Conservation (phyloP, 35 echinoderm and acorn worm genomes). For the Anneissia japonica region DNA sequence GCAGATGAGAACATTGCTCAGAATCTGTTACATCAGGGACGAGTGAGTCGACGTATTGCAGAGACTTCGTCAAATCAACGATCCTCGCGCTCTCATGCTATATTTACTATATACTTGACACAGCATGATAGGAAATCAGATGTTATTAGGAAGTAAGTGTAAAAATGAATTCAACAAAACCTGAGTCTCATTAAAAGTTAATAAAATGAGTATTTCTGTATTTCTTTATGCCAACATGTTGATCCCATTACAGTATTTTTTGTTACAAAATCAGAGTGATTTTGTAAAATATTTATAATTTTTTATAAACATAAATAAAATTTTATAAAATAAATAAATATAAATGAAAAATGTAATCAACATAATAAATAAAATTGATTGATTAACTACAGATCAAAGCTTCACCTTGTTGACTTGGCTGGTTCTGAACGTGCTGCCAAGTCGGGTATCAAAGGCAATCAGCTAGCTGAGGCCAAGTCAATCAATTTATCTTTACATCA, state of each 20-base stretch:
- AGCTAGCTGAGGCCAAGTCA: constrained; percentile 46
- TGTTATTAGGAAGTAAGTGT: constrained; percentile 27
- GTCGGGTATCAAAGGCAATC: constrained; percentile 31
- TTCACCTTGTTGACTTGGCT: constrained; percentile 52
- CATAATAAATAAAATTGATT: background rate
- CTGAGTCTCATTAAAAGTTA: too few relatives aligned
- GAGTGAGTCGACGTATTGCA: constrained; percentile 35
- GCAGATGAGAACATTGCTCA: constrained; percentile 57
- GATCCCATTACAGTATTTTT: too few relatives aligned
- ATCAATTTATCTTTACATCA: constrained; percentile 58
- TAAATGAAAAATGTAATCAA: background rate
- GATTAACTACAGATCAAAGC: constrained; percentile 34
- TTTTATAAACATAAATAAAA: background rate
- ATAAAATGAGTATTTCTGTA: too few relatives aligned
- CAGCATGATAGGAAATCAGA: constrained; percentile 4
- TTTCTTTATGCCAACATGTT: too few relatives aligned
- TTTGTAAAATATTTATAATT: background rate
- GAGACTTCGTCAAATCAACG: constrained; percentile 52
- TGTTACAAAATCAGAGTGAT: too few relatives aligned
- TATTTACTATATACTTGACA: constrained; percentile 47
- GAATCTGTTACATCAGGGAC: constrained; percentile 35
- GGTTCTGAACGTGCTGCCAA: constrained; percentile 50
- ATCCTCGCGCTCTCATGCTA: constrained; percentile 50
- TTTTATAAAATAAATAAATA: background rate
- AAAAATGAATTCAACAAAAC: too few relatives aligned